Evolutionary conservation across 2,113 vertebrate species (phyloP), one percentile per base, ranked within the genome.

Genomic region (Brachyhypopomus occidentalis): DNA sequence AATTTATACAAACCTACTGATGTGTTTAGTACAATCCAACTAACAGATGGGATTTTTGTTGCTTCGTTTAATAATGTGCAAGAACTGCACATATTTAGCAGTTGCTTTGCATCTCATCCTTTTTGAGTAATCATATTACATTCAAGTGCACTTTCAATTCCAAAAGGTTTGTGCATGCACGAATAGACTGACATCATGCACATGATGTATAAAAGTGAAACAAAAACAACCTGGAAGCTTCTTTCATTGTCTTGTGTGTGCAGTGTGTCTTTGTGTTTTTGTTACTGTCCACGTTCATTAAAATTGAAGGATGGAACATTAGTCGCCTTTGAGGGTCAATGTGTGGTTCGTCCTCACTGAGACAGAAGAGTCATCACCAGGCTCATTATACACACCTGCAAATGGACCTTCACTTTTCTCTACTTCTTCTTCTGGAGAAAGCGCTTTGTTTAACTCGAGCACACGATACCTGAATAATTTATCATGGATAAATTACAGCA

Each of bases 261-360:
- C 27, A n/a, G 30, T 22, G 38, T 52, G 45, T 25, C 19, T 23
- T 23, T 30, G 19, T 25, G 55, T 2, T 16, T 52, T 25, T 27
- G 23, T n/a, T 36, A 22, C 41, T 25, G 27, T 72, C 48, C 34
- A 23, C 48, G 74, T 73, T 85, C 83, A 86, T 88, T 88, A 84
- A 86, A 84, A 75, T 83, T 86, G 75, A 78, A 86, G n/a, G 63
- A 63, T 73, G 85, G 66, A 86, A 85, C 75, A 72, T 85, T 63
- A 83, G 34, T 52, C 70, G 71, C 34, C 72, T 81, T 81, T 52
- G 58, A 76, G 75, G 82, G 84, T 74, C 74, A 41, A 52, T 17
- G 69, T 45, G 67, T 62, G 67, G 75, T 70, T 56, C 23, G 2
- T 59, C 64, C 63, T 38, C 55, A 59, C 27, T 48, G 70, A 75